Evolutionary conservation across 2,797 vertebrate genomes (phyloP), one percentile per base, ranked within the genome.

Genomic region (Aldrovandia affinis): DNA sequence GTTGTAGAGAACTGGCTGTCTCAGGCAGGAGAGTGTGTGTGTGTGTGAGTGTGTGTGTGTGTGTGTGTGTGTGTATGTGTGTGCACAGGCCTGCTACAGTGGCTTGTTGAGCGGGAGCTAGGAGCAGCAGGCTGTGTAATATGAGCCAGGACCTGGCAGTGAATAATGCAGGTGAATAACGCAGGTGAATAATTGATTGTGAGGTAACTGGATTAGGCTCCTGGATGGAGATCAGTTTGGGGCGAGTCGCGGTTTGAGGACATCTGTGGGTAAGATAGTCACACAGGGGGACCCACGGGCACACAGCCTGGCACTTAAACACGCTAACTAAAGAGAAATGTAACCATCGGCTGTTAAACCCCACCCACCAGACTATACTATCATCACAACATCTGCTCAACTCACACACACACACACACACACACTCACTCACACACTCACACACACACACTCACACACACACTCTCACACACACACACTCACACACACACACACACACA

Each of bases 171-270:
- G n/a, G n/a, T n/a, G n/a, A n/a, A n/a, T n/a, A n/a, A n/a, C n/a
- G n/a, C n/a, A n/a, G 82, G 86, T 96, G 92, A 96, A 95, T 96
- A 93, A 96, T 96, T 95, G 89, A 95, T 95, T 87, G 90, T 92
- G 93, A 91, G 90, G 92, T 92, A 92, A 94, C 90, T 86, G 87
- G 91, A 92, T 94, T 93, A 94, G 90, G 88, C 86, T 90, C 87
- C 87, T 85, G 88, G 87, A 86, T 54, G 55, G 15, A 55, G 54
- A 86, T 87, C 90, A 87, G 83, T 18, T 65, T 0, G 57, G 6
- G 25, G 28, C 18, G 70, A 75, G 36, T 22, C 22, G 70, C 70
- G 44, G 36, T 22, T 9, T 6, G 39, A 22, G 70, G 22, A 0
- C 5, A 65, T 30, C n/a, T 12, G 33, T 12, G 65, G 30, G 63